Evolutionary conservation across 2,888 invertebrate species (phyloP).

Genomic region (Diabrotica balteata): DNA sequence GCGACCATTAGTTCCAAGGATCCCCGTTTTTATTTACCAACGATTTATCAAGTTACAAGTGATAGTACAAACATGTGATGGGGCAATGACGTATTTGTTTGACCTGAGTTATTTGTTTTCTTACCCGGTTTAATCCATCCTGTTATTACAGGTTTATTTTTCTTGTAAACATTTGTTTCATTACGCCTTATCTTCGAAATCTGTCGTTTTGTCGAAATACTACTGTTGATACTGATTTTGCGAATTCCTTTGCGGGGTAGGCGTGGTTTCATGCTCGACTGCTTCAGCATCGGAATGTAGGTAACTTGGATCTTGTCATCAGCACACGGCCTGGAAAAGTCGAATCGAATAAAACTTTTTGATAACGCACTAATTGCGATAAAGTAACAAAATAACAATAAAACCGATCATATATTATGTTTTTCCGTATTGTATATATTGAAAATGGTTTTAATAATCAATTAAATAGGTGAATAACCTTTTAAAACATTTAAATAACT

Average conservation of each 20-base stretch:
- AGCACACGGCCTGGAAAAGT: too few relatives aligned
- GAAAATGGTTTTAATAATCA: too few relatives aligned
- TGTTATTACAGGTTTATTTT: conserved; percentile 5
- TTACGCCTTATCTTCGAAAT: too few relatives aligned
- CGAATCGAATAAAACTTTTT: too few relatives aligned
- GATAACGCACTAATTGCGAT: too few relatives aligned
- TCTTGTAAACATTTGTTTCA: conserved; percentile 9
- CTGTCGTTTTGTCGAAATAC: too few relatives aligned
- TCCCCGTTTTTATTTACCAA: conserved; percentile 26
- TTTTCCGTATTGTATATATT: too few relatives aligned
- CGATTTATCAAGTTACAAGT: conserved; percentile 38
- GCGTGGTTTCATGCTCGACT: conserved; percentile 50
- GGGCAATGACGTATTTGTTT: conserved; percentile 45
- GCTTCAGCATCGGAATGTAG: conserved; percentile 49
- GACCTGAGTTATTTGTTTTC: conserved; percentile 27
- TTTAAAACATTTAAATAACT: too few relatives aligned
- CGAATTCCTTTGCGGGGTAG: conserved; percentile 40
- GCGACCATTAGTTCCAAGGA: neutral
- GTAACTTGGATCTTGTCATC: conserved; percentile 40
- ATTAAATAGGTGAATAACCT: too few relatives aligned
- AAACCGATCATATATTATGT: too few relatives aligned
- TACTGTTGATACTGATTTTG: conserved; percentile 27
- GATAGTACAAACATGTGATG: conserved; percentile 52
- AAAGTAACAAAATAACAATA: too few relatives aligned
- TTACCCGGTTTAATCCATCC: conserved; percentile 3